Conservation (phyloP, 2,888 invertebrate species). For the Drosophila mulleri region DNA sequence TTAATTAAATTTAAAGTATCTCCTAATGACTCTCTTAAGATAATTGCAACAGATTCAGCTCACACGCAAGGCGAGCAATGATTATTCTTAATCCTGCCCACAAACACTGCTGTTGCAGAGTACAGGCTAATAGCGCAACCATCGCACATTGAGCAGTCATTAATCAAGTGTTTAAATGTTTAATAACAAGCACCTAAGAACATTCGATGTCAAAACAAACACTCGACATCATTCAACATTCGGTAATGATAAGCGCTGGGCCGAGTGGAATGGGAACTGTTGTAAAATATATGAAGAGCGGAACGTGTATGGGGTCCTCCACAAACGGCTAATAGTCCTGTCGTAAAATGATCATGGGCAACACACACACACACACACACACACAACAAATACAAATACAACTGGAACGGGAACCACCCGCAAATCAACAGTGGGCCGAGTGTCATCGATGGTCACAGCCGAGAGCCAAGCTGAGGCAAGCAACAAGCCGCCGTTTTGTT, state of each 20-base stretch:
- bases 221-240: slow-evolving; percentile 84
- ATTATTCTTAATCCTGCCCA: slow-evolving; percentile 9
- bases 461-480: slow-evolving; percentile 51
- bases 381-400: slow-evolving; percentile 18
- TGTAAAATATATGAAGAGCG: slow-evolving; percentile 51
- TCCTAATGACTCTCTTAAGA: slow-evolving; percentile 27
- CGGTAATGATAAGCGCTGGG: slow-evolving; percentile 75
- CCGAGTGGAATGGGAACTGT: slow-evolving; percentile 26
- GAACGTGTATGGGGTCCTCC: slow-evolving; percentile 26
- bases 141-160: slow-evolving; percentile 62
- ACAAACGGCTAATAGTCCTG: slow-evolving; percentile 36
- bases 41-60: not conserved
- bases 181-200: slow-evolving; percentile 62
- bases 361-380: slow-evolving; percentile 17
- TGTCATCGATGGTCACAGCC: slow-evolving; percentile 62
- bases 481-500: slow-evolving; percentile 75
- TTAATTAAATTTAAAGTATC: too few relatives aligned
- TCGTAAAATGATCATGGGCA: slow-evolving; percentile 50
- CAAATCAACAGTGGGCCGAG: slow-evolving; percentile 62
- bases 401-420: slow-evolving; percentile 65
- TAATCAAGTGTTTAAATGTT: slow-evolving; percentile 73
- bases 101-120: slow-evolving; percentile 8
- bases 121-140: slow-evolving; percentile 26
- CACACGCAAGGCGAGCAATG: not conserved
- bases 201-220: slow-evolving; percentile 84